Evolutionary conservation across 2,797 vertebrate genomes (phyloP).

Genomic region (Malacoraja senta): DNA sequence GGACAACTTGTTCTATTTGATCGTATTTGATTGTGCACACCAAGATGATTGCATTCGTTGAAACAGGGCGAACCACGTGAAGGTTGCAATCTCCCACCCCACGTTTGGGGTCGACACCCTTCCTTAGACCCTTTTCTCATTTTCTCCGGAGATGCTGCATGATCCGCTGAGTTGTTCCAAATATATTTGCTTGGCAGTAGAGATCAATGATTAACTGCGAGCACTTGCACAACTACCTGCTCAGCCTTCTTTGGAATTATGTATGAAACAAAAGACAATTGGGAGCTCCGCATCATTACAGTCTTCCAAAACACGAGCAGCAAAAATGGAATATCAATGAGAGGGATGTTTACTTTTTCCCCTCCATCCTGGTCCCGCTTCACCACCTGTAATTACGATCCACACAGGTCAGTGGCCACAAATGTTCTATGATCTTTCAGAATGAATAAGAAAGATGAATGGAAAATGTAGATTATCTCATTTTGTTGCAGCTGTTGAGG

Average conservation of each 20-base stretch:
- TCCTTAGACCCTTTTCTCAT: no score
- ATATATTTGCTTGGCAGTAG: background rate
- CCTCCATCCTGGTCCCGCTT: no score
- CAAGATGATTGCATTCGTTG: no score
- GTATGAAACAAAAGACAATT: background rate
- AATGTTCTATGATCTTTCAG: background rate
- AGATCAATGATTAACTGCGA: background rate
- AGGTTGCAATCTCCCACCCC: no score
- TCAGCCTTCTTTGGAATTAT: background rate
- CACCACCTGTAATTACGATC: background rate
- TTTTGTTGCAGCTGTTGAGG: conserved; percentile 16
- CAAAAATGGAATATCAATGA: background rate
- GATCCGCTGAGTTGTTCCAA: background rate
- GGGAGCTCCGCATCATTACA: background rate
- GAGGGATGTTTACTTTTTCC: background rate
- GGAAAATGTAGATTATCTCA: background rate
- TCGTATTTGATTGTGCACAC: no score
- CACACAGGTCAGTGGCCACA: background rate
- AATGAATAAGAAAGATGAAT: background rate
- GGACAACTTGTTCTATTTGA: no score
- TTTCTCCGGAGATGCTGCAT: no score
- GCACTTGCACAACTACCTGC: background rate
- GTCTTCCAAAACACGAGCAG: background rate
- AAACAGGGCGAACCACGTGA: no score
- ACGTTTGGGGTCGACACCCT: no score